Evolutionary conservation across 2,888 invertebrate genomes (phyloP).

Genomic region (Tetragnatha montana): DNA sequence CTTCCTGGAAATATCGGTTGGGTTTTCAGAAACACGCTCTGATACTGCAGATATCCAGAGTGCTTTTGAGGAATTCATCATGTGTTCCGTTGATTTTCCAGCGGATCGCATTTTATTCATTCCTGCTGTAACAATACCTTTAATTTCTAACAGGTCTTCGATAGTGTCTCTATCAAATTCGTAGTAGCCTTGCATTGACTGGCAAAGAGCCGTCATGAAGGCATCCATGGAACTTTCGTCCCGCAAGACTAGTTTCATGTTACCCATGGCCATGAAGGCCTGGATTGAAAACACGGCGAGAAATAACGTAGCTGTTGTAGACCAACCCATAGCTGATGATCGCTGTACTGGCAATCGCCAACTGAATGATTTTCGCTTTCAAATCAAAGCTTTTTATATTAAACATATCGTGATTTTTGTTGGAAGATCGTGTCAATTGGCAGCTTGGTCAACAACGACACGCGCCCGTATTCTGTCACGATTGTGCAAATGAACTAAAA

Average conservation of each 20-base stretch:
- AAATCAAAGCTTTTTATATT: background rate
- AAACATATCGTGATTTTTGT: background rate
- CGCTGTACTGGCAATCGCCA: background rate
- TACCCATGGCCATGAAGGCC: background rate
- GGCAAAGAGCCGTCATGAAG: background rate
- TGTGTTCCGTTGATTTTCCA: background rate
- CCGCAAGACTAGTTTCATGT: background rate
- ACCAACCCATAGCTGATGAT: slow-evolving; percentile 10
- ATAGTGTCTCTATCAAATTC: background rate
- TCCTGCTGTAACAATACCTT: background rate
- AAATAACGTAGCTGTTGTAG: background rate
- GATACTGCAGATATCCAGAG: background rate
- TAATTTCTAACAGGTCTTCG: background rate
- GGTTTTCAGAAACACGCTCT: background rate
- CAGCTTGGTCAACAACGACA: slow-evolving; percentile 13
- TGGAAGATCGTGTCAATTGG: background rate
- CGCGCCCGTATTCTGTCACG: background rate
- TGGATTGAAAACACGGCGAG: background rate
- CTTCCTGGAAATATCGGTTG: background rate
- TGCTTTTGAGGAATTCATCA: background rate
- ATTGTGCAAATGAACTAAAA: background rate
- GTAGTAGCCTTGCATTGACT: background rate
- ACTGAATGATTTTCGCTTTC: background rate
- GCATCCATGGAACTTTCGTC: too few species aligned
- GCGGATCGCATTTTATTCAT: background rate